Evolutionary conservation across 2,113 vertebrate species (phyloP).

Genomic region (Cololabis saira): DNA sequence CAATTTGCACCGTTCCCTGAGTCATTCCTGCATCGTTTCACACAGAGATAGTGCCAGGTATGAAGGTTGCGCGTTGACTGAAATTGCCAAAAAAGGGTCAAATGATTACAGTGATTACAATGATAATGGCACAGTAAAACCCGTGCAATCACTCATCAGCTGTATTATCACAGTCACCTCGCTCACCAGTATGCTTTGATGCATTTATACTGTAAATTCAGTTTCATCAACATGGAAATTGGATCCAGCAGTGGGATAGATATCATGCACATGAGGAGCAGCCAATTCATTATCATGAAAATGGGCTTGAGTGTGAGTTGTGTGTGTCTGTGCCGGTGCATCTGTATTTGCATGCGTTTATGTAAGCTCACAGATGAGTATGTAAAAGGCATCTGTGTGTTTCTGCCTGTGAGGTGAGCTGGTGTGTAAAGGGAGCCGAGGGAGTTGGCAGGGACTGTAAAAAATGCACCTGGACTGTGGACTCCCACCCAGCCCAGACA

Average conservation of each 20-base stretch:
- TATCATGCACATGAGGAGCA: slow-evolving; percentile 55
- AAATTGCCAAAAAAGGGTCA: slow-evolving; percentile 63
- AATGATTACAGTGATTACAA: slow-evolving; percentile 73
- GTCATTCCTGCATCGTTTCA: slow-evolving; percentile 69
- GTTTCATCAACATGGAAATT: slow-evolving; percentile 77
- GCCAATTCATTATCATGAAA: slow-evolving; percentile 67
- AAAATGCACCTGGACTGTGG: slow-evolving; percentile 50
- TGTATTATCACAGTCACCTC: slow-evolving; percentile 46
- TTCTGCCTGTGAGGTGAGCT: slow-evolving; percentile 48
- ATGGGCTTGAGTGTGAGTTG: slow-evolving; percentile 41
- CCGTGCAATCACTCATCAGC: slow-evolving; percentile 61
- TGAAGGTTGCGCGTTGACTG: slow-evolving; percentile 64
- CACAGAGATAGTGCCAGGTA: slow-evolving; percentile 63
- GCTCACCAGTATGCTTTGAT: slow-evolving; percentile 62
- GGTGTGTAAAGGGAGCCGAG: slow-evolving; percentile 57
- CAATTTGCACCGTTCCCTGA: slow-evolving; percentile 74
- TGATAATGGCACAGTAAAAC: slow-evolving; percentile 59
- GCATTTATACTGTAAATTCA: slow-evolving; percentile 70
- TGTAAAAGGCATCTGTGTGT: slow-evolving; percentile 55
- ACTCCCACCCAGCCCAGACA: slow-evolving; percentile 56
- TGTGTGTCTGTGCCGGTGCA: slow-evolving; percentile 3
- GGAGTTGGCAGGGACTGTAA: slow-evolving; percentile 53
- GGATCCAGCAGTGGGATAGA: slow-evolving; percentile 47
- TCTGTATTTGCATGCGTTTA: slow-evolving; percentile 55
- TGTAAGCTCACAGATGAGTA: slow-evolving; percentile 62